These are phyloP conservation scores for Melanophora roralis DNA, from an alignment of 2,888 invertebrate genomes.

Conservation along the genomic window DNA sequence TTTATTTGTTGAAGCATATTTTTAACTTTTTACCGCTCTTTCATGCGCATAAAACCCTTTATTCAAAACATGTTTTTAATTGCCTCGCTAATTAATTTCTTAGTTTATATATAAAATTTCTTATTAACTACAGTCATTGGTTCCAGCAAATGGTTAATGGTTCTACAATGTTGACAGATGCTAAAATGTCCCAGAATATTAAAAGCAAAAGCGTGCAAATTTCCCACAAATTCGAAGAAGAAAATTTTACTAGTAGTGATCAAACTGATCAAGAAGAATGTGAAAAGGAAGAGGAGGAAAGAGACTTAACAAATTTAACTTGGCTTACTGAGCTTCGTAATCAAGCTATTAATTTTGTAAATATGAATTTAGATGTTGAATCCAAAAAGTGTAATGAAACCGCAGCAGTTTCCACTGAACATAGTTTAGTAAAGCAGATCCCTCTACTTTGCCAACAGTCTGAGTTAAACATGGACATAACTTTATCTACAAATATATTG, in stretches of 20 bases:
- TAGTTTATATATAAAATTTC: too few relatives aligned
- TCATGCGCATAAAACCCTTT: too few relatives aligned
- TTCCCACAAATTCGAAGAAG: background rate
- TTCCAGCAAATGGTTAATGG: background rate
- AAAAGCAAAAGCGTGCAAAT: background rate
- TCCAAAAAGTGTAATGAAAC: constrained; percentile 59
- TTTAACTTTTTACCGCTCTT: too few relatives aligned
- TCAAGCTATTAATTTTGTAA: constrained; percentile 72
- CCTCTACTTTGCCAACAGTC: background rate
- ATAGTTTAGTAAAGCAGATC: background rate
- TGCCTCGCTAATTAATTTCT: too few relatives aligned
- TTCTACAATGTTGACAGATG: background rate
- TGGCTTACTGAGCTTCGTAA: constrained; percentile 76
- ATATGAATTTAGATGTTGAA: constrained; percentile 64
- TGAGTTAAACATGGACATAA: background rate
- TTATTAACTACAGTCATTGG: too few relatives aligned
- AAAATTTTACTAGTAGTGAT: background rate
- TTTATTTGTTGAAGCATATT: too few relatives aligned
- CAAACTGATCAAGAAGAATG: background rate
- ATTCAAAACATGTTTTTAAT: too few relatives aligned
- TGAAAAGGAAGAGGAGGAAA: constrained; percentile 69
- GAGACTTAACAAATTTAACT: constrained; percentile 74
- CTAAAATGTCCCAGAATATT: background rate
- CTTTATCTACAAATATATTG: background rate
- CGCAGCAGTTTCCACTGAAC: background rate